A percentile compares a stretch with the other conserved stretches of the same genome.
These are phyloP conservation scores for Tokudaia tokunoshimensis DNA, from an alignment of 2,797 vertebrate genomes.

Conservation along the genomic window DNA sequence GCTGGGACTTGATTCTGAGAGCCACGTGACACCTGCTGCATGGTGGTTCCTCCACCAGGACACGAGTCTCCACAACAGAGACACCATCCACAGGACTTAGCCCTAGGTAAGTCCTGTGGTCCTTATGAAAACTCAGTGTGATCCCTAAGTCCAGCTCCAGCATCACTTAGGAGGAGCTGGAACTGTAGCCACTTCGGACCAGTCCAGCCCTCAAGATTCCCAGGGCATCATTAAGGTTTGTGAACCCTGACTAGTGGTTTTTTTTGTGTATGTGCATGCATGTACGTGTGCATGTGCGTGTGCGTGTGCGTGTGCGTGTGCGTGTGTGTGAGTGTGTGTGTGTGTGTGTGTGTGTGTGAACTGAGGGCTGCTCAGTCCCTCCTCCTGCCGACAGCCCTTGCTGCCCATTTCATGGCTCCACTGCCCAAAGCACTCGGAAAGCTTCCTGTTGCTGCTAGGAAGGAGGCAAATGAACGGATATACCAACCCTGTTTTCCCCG, in stretches of 20 bases:
- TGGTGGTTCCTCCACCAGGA: not conserved
- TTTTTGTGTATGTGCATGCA: no score
- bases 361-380: not conserved
- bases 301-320: not conserved
- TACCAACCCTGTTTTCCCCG: fast-evolving
- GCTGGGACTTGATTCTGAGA: not conserved
- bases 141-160: not conserved
- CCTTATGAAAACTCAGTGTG: not conserved
- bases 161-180: not conserved
- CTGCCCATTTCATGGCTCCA: no score
- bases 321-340: not conserved
- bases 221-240: fast-evolving
- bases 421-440: not conserved
- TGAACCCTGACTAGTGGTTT: not conserved
- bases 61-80: not conserved
- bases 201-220: not conserved
- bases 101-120: not conserved
- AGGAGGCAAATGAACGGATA: not conserved
- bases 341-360: no score
- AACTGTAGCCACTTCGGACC: not conserved
- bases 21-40: not conserved
- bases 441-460: not conserved
- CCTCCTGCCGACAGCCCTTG: not conserved
- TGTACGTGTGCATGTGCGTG: not conserved
- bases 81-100: fast-evolving